phyloP scores from a whole-genome alignment of 2,113 vertebrate genomes.

The Ceyx melanurus region DNA sequence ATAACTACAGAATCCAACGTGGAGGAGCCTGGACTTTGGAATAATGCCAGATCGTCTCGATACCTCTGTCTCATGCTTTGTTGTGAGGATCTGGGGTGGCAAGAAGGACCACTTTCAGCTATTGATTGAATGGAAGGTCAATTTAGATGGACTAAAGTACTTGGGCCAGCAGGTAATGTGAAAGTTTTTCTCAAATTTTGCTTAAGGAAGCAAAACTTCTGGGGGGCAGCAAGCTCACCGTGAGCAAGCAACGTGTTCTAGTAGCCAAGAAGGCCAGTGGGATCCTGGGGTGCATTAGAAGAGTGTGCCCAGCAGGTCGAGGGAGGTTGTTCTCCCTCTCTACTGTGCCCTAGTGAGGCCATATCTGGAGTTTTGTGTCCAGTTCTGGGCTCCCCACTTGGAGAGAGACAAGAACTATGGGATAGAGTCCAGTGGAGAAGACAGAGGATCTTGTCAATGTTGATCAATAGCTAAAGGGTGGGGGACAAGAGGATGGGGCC shows the following conservation, averaged over 20 bases:
- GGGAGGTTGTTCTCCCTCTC: neutral
- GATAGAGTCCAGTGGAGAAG: neutral
- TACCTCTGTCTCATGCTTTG: slow-evolving; percentile 92
- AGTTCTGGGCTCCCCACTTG: neutral
- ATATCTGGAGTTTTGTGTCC: neutral
- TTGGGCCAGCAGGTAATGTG: slow-evolving; percentile 92
- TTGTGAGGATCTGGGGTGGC: slow-evolving; percentile 97
- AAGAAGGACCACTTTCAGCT: slow-evolving; percentile 86
- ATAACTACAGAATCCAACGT: slow-evolving; percentile 89
- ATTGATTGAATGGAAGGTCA: slow-evolving; percentile 96
- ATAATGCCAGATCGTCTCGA: slow-evolving; percentile 93
- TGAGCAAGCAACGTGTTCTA: neutral
- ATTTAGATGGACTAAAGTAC: slow-evolving; percentile 92
- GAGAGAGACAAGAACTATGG: neutral
- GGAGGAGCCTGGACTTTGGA: slow-evolving; percentile 96
- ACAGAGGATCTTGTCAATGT: neutral
- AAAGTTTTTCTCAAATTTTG: neutral
- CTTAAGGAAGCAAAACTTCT: neutral
- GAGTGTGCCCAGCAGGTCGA: neutral
- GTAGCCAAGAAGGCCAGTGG: neutral
- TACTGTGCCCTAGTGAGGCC: neutral
- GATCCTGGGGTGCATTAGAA: neutral
- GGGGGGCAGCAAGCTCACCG: neutral
- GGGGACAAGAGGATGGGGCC: neutral
- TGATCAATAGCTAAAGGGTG: neutral